Percentiles rank a stretch among this genome's conserved stretches.
These are phyloP conservation scores for Agrenia bidenticulata DNA, from an alignment of 2,888 invertebrate species.

Conservation along the genomic window DNA sequence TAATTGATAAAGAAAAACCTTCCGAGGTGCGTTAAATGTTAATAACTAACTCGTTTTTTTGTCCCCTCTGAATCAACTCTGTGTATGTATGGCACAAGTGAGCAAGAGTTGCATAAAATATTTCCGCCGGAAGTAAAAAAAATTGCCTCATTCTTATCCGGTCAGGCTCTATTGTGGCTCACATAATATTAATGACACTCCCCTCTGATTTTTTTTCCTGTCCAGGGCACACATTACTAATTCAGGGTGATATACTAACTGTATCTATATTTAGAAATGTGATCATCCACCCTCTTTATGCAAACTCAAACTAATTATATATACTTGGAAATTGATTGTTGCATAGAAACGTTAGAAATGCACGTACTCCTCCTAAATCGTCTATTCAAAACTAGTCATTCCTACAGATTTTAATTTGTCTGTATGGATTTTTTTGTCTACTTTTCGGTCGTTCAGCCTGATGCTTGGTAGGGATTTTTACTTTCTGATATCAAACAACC, in stretches of 20 bases:
- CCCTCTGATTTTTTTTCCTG: background rate
- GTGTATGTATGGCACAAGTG: background rate
- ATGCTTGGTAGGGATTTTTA: too few species aligned
- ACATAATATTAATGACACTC: background rate
- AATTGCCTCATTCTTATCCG: background rate
- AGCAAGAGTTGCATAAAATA: background rate
- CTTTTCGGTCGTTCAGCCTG: too few species aligned
- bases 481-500: too few species aligned
- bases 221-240: background rate
- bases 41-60: background rate
- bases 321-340: too few species aligned
- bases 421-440: too few species aligned
- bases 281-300: too few species aligned
- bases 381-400: too few species aligned
- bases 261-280: background rate
- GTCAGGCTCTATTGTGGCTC: background rate
- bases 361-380: too few species aligned
- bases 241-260: background rate
- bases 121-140: slow-evolving; percentile 8
- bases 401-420: too few species aligned
- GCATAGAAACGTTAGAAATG: too few species aligned
- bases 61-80: background rate
- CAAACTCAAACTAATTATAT: too few species aligned
- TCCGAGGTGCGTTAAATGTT: background rate
- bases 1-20: background rate